Evolutionary conservation across 1,140 invertebrate species (phyloP).

Genomic region (Tetranychus cinnabarinus): DNA sequence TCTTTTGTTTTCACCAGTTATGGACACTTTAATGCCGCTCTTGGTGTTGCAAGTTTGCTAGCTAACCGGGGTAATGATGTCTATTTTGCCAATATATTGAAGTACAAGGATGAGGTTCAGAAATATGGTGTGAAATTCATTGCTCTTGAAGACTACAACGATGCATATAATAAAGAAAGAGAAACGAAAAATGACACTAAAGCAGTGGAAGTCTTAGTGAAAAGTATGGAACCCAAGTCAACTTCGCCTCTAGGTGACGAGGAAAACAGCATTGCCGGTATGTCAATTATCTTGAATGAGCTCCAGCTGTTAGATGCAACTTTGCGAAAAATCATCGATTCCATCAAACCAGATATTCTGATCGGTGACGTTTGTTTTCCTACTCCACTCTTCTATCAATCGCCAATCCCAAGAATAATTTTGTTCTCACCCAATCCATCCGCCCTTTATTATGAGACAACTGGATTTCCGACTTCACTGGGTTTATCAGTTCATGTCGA

Average conservation of each 20-base stretch:
- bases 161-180: not conserved
- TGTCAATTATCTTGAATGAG: not conserved
- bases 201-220: not conserved
- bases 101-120: not conserved
- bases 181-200: not conserved
- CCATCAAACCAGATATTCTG: not conserved
- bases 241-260: too few relatives aligned
- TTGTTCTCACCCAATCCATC: not conserved
- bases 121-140: not conserved
- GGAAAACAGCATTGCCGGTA: not conserved
- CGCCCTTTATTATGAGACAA: not conserved
- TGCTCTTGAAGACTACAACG: not conserved
- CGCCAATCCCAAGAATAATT: not conserved
- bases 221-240: not conserved
- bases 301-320: not conserved
- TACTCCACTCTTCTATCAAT: not conserved
- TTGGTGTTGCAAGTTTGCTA: not conserved
- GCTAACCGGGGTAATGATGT: constrained; percentile 5
- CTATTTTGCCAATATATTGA: not conserved
- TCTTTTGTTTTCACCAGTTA: not conserved
- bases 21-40: constrained; percentile 5
- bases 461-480: not conserved
- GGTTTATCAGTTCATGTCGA: not conserved
- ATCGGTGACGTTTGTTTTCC: not conserved
- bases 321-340: not conserved